Evolutionary conservation across 2,888 invertebrate species (phyloP), one percentile per base, ranked within the genome.

Genomic region (Spisula solida): DNA sequence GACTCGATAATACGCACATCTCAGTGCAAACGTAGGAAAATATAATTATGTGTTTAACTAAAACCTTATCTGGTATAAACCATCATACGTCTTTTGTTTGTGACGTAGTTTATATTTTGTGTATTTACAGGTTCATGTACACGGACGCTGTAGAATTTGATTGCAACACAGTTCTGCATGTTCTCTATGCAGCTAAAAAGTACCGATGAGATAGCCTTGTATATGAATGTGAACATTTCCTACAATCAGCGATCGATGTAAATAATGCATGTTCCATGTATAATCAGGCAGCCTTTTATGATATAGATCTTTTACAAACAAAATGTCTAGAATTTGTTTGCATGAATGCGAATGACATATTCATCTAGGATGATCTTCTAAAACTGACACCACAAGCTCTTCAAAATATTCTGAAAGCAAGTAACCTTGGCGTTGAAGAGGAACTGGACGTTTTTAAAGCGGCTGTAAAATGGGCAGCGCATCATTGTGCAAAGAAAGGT

Each of bases 121-220:
- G 2, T 20, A 12, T 29, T 66, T 82, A 8, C 75, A 94, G 94
- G 34, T 94, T 92, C 83, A 83, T 94, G n/a, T 94, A 94, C 88
- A 92, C 92, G 25, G 94, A 94, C 79, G 89, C 85, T n/a, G 88
- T 93, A 12, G 91, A 92, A 20, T 88, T 94, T n/a, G 92, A 93
- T 34, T 91, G 90, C 16, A 93, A 92, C 66, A 91, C 91, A 1
- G 94, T 93, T 6, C 88, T 93, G 6, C 90, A 91, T 51, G 87
- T 94, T 18, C 87, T 94, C 14, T 93, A 94, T 78, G 93, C 94
- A 25, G 93, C 94, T 25, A 92, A 93, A 86, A 94, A 94, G 82
- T 94, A 94, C 88, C 86, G 92, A 14, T 86, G 94, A n/a, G 83
- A 89, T 12, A 87, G 90, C 16, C 90, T 94, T 20, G 85, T 92